Evolutionary conservation across 2,888 invertebrate species (phyloP), one percentile per base, ranked within the genome.

Genomic region (Notocelia uddmanniana): DNA sequence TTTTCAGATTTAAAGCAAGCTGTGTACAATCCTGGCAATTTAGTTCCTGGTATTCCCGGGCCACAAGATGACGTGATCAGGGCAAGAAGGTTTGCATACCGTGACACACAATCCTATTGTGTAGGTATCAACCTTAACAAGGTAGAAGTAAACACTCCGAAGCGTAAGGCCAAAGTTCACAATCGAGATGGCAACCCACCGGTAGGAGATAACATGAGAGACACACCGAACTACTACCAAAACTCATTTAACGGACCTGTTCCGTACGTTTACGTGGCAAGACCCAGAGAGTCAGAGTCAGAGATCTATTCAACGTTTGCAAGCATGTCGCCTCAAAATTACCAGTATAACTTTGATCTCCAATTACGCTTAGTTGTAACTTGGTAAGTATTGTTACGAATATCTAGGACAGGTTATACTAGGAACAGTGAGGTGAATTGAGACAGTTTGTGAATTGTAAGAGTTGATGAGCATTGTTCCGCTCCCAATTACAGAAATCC

Each of bases 111-210:
- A 81, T 34, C 54, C 15, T 82, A 94, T 95, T 0, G 98, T 98
- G 86, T 98, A 79, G 98, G 98, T 8, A 91, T 97, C 13, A 98
- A 98, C 91, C 96, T 96, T 85, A 93, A 96, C 73, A 97, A 98
- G 85, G 92, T 98, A 52, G 97, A 98, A 0, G 97, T 98, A 55
- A 98, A 98, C 88, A 97, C 97, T 84, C 98, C 98, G 0, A 97
- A 95, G 89, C 87, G 94, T 2, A 95, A 10, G 81, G 83, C 92
- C 3, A 90, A 87, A 74, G 97, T 97, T 84, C 97, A 96, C 82
- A 97, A 97, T 88, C 95, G 98, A 19, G 98, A 98, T 85, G 98
- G 98, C 0, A 92, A 95, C 3, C 95, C 96, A 94, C 93, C 95
- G 52, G 91, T 95, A 45, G 88, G 92, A 23, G 95, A 96, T 79